Percentiles rank a stretch among this genome's conserved stretches.
Conservation (phyloP, 2,888 invertebrate species). For the Polyploca ridens region DNA sequence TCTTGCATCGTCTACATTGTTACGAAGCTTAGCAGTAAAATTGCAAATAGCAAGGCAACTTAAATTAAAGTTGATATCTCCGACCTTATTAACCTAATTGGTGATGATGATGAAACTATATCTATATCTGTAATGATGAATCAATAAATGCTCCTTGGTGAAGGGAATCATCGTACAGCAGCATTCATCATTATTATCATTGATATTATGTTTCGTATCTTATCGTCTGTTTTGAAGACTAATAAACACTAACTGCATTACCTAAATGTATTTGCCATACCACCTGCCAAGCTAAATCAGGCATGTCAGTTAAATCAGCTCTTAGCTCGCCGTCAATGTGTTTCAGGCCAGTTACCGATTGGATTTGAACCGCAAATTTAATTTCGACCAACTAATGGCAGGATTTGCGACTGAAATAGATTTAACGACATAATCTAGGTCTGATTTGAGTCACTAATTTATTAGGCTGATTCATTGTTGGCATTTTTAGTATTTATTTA, state of each 20-base stretch:
- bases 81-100: no score
- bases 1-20: neutral
- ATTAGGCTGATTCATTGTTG: neutral
- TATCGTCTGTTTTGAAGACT: no score
- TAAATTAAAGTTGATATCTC: no score
- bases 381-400: slow-evolving; percentile 28
- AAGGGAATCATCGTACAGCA: no score
- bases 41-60: no score
- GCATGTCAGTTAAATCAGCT: slow-evolving; percentile 32
- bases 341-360: slow-evolving; percentile 27
- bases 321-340: slow-evolving; percentile 32
- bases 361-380: slow-evolving; percentile 39
- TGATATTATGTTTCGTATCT: no score
- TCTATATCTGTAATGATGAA: no score
- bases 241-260: neutral
- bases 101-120: no score
- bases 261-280: neutral
- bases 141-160: no score
- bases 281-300: slow-evolving; percentile 17
- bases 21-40: no score
- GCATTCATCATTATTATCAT: no score
- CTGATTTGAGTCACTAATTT: neutral
- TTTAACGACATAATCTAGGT: slow-evolving; percentile 10
- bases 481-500: neutral
- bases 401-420: slow-evolving; percentile 33